Conservation (phyloP, 1,140 invertebrate genomes). For the Drosophila cardini region DNA sequence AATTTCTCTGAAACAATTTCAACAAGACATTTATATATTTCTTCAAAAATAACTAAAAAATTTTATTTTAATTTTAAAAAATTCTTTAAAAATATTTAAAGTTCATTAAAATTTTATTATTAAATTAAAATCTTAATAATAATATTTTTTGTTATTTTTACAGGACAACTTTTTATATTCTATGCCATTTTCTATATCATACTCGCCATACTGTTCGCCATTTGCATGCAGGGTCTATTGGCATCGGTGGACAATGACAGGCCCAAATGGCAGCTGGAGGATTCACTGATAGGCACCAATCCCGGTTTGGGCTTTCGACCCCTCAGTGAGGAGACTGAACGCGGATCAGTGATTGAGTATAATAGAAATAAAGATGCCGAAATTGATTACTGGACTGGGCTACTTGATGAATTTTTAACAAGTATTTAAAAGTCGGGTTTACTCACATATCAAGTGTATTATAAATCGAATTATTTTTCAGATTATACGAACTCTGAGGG, state of each 20-base stretch:
- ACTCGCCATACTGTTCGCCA: slow-evolving; percentile 91
- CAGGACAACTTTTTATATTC: slow-evolving; percentile 92
- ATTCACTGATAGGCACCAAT: slow-evolving; percentile 94
- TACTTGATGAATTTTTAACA: slow-evolving; percentile 89
- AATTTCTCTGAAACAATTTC: no score
- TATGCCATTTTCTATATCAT: slow-evolving; percentile 94
- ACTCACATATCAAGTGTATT: not conserved
- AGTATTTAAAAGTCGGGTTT: slow-evolving; percentile 86
- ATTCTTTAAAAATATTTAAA: no score
- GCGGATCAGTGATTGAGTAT: slow-evolving; percentile 94
- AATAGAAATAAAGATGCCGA: slow-evolving; percentile 88
- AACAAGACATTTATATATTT: no score
- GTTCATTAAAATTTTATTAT: not conserved
- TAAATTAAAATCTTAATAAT: not conserved
- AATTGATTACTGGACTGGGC: slow-evolving; percentile 88
- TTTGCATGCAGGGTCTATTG: slow-evolving; percentile 92
- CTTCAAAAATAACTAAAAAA: no score
- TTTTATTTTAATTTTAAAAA: no score
- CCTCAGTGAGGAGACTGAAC: slow-evolving; percentile 89
- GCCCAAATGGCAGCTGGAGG: slow-evolving; percentile 90
- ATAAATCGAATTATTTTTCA: slow-evolving; percentile 9
- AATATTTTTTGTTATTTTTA: slow-evolving; percentile 1
- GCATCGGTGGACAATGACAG: slow-evolving; percentile 88
- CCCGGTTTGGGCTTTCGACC: slow-evolving; percentile 96
- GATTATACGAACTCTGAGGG: slow-evolving; percentile 86